Base-by-base conservation (phyloP, 1,140 invertebrate species). In the Polypedilum vanderplanki region DNA sequence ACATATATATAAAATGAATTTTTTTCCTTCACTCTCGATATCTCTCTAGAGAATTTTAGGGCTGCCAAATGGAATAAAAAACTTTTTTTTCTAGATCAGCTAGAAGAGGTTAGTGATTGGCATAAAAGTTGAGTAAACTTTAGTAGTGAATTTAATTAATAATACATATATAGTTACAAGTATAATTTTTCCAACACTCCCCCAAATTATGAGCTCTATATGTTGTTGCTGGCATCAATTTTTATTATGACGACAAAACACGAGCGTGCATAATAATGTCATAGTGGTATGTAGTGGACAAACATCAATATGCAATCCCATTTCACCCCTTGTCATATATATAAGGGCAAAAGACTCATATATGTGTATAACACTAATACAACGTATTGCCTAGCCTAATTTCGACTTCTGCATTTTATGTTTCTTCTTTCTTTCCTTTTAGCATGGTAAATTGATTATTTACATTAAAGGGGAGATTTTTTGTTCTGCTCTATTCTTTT, bases 401-500 rank as follows among this genome's bases (percentile, higher is more conserved):
- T 57, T 57, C 10, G 46, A 18, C 20, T 70, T 70, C 65, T 70
- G 65, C 65, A 70, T 70, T 70, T 70, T 70, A 70, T 70, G 65
- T 18, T 22, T 18, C 20, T 70, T 22, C 12, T n/a, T n/a, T n/a
- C n/a, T n/a, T n/a, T n/a, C n/a, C n/a, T n/a, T n/a, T n/a, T 57
- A n/a, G 9, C 46, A 57, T 70, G 7, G 17, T 10, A 70, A 70
- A 70, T 70, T 70, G 65, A 70, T 70, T 70, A 70, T 70, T 70
- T 70, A 70, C 65, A 70, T 70, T 70, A 70, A 70, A 57, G 46
- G 46, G 46, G n/a, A 15, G 12, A 57, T 15, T 57, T n/a, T 46
- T 15, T 46, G 41, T 46, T 3, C 41, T 46, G 24, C 15, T 46
- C 15, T 46, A 15, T 46, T 46, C 41, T 46, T 57, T 57, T n/a